Percentiles rank a stretch among this genome's conserved stretches.
Conservation (phyloP, 2,797 vertebrate genomes). For the Percopsis omiscomaycus region DNA sequence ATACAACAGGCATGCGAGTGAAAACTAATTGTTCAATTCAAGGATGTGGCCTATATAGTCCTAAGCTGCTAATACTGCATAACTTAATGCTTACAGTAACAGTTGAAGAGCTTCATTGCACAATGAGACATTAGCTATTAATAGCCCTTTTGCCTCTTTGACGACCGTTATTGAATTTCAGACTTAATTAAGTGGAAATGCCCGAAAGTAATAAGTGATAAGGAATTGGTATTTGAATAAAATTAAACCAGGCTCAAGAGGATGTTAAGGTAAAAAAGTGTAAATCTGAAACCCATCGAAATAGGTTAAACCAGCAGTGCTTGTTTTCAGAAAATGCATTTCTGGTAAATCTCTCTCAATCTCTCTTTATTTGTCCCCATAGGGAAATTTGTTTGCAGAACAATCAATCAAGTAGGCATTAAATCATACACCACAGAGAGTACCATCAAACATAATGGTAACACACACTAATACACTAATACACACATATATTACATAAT, state of each 20-base stretch:
- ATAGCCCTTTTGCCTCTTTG: constrained; percentile 11
- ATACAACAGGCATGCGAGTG: constrained; percentile 19
- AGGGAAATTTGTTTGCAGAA: no score
- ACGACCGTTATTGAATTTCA: constrained; percentile 11
- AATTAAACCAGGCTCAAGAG: not conserved
- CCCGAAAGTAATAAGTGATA: no score
- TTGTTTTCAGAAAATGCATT: not conserved
- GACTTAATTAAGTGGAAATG: not conserved
- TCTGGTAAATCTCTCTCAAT: not conserved
- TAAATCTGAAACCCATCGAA: not conserved
- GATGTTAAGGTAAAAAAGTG: not conserved
- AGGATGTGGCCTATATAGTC: constrained; percentile 47
- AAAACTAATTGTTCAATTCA: constrained; percentile 44
- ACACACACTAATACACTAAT: no score
- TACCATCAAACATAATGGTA: no score
- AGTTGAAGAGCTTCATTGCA: constrained; percentile 6
- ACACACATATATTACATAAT: no score
- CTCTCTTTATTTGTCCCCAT: no score
- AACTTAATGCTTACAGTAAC: constrained; percentile 16
- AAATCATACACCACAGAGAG: no score
- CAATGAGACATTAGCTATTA: constrained; percentile 15
- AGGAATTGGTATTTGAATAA: not conserved
- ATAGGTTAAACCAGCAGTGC: not conserved
- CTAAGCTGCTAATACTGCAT: constrained; percentile 31
- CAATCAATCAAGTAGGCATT: no score